Base-by-base conservation (phyloP, 2,113 vertebrate species). In the Taurulus bubalis region DNA sequence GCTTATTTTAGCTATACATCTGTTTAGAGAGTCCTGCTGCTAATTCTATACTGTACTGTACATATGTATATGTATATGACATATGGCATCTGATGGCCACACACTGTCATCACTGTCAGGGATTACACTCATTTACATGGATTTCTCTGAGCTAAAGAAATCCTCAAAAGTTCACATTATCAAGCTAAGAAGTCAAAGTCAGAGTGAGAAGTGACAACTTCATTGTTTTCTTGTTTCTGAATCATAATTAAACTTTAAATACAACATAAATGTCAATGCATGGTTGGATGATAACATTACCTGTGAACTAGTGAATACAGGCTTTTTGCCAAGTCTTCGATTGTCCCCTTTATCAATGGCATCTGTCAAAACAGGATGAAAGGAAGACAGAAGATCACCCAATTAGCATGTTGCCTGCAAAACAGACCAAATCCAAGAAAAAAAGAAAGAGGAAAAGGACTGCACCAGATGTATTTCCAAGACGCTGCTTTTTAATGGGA, bases 311-410 rank as follows among this genome's bases (percentile, higher is more conserved):
- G 92, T 96, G 91, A 99, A 97, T 71, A 97, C 83, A 66, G 96
- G 97, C 88, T 97, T 99, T 95, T 97, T 97, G 80, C 95, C 93
- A 87, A 97, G 97, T 93, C 95, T 96, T 93, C 96, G 94, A 89
- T 95, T 95, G 95, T 98, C 97, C 75, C 97, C 97, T 90, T 95
- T 98, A 95, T 99, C 97, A 95, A 98, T 95, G 85, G 97, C 97
- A 92, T 96, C 97, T 98, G 93, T 77, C 12, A 72, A 74, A 75
- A 82, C 38, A 34, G 3, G 22, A 85, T 22, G 28, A 80, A 64
- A 77, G 32, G 18, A 71, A 62, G 45, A 70, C 20, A 10, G 1
- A 16, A 40, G 40, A 62, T 56, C 51, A 63, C 34, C 8, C 58
- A n/a, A 24, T 72, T 26, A 64, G 26, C 3, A 20, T 26, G 72